Conservation (phyloP, 37 sponge, comb jelly and placozoan genomes). For the Cladorhizidae sp. region DNA sequence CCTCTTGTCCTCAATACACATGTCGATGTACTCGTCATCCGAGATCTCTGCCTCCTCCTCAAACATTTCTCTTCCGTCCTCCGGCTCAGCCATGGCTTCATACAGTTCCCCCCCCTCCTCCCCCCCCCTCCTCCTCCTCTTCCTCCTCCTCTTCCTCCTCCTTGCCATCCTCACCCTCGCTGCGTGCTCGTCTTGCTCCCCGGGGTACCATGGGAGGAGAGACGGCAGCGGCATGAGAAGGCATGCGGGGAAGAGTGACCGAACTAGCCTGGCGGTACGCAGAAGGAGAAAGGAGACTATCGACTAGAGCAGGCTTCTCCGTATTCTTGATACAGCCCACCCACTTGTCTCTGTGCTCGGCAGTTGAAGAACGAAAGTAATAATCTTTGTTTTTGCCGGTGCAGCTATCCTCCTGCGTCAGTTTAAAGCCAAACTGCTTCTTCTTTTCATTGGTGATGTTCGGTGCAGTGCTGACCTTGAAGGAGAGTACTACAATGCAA, state of each 20-base stretch:
- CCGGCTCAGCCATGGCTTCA: too few relatives aligned
- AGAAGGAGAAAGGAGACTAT: neutral
- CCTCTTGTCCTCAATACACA: neutral
- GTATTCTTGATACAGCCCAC: slow-evolving; percentile 5
- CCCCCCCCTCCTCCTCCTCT: neutral
- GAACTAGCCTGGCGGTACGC: neutral
- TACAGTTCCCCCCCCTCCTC: too few relatives aligned
- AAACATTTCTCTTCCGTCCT: neutral
- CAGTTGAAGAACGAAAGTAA: slow-evolving; percentile 54
- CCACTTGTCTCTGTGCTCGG: slow-evolving; percentile 54
- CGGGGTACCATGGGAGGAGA: neutral
- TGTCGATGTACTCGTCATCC: slow-evolving; percentile 8
- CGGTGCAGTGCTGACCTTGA: slow-evolving; percentile 14
- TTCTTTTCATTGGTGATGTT: slow-evolving; percentile 62
- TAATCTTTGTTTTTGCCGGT: slow-evolving; percentile 66
- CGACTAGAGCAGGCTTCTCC: neutral
- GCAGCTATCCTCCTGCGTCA: slow-evolving; percentile 18
- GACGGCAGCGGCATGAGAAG: neutral
- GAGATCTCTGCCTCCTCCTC: slow-evolving; percentile 7
- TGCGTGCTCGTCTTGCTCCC: neutral
- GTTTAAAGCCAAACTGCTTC: slow-evolving; percentile 80
- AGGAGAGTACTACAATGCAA: slow-evolving; percentile 45
- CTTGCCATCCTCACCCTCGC: neutral
- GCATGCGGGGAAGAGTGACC: slow-evolving; percentile 15
- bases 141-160: slow-evolving; percentile 21